phyloP scores from a whole-genome alignment of 1,140 invertebrate genomes.

The Temnothorax curvispinosus region DNA sequence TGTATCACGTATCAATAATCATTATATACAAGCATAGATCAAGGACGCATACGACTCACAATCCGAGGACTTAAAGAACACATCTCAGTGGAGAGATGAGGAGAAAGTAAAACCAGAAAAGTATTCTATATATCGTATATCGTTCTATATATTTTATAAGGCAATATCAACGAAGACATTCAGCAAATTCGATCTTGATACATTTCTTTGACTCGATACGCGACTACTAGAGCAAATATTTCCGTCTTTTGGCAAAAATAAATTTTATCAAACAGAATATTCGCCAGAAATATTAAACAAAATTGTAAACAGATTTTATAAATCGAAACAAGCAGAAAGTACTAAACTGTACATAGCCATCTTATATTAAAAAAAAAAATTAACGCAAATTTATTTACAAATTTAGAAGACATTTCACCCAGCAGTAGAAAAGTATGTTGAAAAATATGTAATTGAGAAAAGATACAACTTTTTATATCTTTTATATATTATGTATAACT shows the following conservation, averaged over 20 bases:
- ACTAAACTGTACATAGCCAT: not conserved
- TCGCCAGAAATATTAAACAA: not conserved
- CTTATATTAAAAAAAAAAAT: not conserved
- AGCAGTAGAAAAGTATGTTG: not conserved
- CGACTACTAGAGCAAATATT: not conserved
- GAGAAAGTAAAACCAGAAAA: conserved; percentile 43
- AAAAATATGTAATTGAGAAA: not conserved
- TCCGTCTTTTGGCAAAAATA: not conserved
- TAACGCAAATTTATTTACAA: not conserved
- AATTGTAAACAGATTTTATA: not conserved
- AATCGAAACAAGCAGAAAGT: not conserved
- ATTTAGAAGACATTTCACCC: not conserved
- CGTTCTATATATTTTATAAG: not conserved
- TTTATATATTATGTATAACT: not conserved
- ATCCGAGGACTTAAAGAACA: conserved; percentile 31
- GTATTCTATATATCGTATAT: not conserved
- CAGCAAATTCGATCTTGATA: not conserved
- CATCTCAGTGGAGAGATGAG: not conserved
- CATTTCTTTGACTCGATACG: not conserved
- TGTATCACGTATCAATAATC: not conserved
- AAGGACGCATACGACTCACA: not conserved
- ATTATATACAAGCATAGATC: not conserved
- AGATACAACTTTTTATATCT: not conserved
- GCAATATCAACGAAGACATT: not conserved
- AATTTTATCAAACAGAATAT: not conserved